Base-by-base conservation (phyloP, 2,888 invertebrate genomes). In the Teinopalpus imperialis region DNA sequence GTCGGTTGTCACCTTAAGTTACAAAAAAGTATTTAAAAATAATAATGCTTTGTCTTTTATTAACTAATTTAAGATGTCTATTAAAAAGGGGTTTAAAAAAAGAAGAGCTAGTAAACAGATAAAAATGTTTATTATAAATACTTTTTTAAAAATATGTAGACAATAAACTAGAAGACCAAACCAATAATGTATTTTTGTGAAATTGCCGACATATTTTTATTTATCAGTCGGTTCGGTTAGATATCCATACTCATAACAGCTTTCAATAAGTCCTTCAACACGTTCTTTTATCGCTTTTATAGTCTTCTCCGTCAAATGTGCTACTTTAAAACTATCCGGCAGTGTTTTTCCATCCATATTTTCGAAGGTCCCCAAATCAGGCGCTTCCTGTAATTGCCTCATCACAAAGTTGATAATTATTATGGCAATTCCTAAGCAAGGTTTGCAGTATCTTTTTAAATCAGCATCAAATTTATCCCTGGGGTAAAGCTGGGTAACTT, bases 391-490 rank as follows among this genome's bases (percentile, higher is more conserved):
- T 2, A 52, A 3, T 13, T 54, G 57, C 23, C 61, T 63, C 1
- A 56, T 26, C 2, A 63, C 2, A 2, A 63, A 10, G 12, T 43
- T 57, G 2, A 51, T 27, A 1, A 60, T 8, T 24, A 67, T 13
- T 0, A 66, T 4, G 2, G 56, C 26, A 1, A 43, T 14, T 0
- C 43, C 58, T 1, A 71, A 52, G 16, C 46, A 47, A 0, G 53
- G 1, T 45, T 59, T 63, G 0, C 59, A 57, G 48, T 60, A 63
- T 36, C 57, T 59, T 30, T 53, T 60, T 8, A 69, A 14, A 36
- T 70, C 69, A n/a, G 45, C 55, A 14, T 67, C 57, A 1, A 70
- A 51, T 23, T 63, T 55, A 1, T 64, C 63, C 40, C 49, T 63
- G 0, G 69, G 54, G 32, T 59, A 70, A 2, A 63, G 30, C 1